These are phyloP conservation scores for Orius laevigatus DNA, from an alignment of 1,140 invertebrate genomes.

Conservation along the genomic window DNA sequence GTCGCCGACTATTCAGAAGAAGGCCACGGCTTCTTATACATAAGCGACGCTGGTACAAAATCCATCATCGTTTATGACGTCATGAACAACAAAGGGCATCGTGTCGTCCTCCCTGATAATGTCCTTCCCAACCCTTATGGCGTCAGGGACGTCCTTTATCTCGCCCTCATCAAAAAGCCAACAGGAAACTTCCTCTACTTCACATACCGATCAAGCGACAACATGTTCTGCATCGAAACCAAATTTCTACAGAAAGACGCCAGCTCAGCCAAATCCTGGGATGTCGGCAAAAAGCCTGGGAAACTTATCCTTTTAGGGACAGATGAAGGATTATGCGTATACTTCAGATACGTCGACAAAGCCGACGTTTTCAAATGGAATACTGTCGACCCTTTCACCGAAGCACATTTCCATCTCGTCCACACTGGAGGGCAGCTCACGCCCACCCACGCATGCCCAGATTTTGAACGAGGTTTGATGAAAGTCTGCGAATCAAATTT, in stretches of 20 bases:
- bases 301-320: slow-evolving; percentile 40
- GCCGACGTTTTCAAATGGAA: slow-evolving; percentile 13
- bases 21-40: slow-evolving; percentile 31
- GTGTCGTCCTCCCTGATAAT: slow-evolving; percentile 24
- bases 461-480: slow-evolving; percentile 9
- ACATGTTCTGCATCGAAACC: slow-evolving; percentile 37
- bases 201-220: slow-evolving; percentile 36
- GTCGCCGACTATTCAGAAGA: slow-evolving; percentile 35
- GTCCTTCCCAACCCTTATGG: slow-evolving; percentile 24
- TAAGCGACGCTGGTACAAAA: slow-evolving; percentile 41
- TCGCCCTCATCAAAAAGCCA: slow-evolving; percentile 31
- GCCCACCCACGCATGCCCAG: slow-evolving; percentile 7
- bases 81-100: slow-evolving; percentile 30
- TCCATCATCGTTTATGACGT: slow-evolving; percentile 47
- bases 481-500: slow-evolving; percentile 7
- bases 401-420: slow-evolving; percentile 6
- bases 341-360: slow-evolving; percentile 6
- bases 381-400: background rate
- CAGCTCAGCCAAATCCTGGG: slow-evolving; percentile 32
- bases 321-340: slow-evolving; percentile 27
- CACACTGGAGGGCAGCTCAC: background rate
- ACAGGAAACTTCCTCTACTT: slow-evolving; percentile 37
- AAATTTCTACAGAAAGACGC: slow-evolving; percentile 31
- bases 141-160: slow-evolving; percentile 37
- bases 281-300: slow-evolving; percentile 35